Conservation (phyloP, 2,888 invertebrate genomes). For the Andrena fulva region DNA sequence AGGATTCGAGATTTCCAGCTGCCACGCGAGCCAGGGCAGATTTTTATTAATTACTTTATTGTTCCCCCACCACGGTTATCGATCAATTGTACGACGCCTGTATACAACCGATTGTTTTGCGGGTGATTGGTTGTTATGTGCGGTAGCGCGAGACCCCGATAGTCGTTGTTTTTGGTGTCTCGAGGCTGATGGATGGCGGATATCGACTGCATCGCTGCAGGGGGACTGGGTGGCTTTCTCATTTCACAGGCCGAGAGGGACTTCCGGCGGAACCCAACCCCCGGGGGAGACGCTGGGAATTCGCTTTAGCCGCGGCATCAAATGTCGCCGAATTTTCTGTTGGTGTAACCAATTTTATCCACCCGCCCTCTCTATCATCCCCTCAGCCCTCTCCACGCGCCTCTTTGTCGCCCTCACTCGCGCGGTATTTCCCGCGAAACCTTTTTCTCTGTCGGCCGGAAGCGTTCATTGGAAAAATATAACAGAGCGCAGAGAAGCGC, state of each 20-base stretch:
- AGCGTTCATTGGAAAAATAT: slow-evolving; percentile 25
- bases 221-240: slow-evolving; percentile 71
- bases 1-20: not conserved
- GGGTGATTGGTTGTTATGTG: slow-evolving; percentile 67
- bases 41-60: slow-evolving; percentile 61
- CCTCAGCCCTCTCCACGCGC: not conserved
- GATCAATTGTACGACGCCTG: slow-evolving; percentile 45
- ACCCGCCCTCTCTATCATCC: not conserved
- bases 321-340: slow-evolving; percentile 61
- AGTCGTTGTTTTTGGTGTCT: slow-evolving; percentile 68
- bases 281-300: slow-evolving; percentile 61
- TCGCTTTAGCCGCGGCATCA: slow-evolving; percentile 58
- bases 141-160: slow-evolving; percentile 62
- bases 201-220: slow-evolving; percentile 72
- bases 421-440: slow-evolving; percentile 5
- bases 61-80: slow-evolving; percentile 38
- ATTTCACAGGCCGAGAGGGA: slow-evolving; percentile 74
- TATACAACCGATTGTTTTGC: slow-evolving; percentile 60
- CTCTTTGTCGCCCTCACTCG: not conserved
- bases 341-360: slow-evolving; percentile 51
- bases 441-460: not conserved
- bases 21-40: not conserved
- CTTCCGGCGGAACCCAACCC: slow-evolving; percentile 68
- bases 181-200: slow-evolving; percentile 73
- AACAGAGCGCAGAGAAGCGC: not conserved